phyloP scores from a whole-genome alignment of 2,113 vertebrate genomes.

The Emydura subglobosa region DNA sequence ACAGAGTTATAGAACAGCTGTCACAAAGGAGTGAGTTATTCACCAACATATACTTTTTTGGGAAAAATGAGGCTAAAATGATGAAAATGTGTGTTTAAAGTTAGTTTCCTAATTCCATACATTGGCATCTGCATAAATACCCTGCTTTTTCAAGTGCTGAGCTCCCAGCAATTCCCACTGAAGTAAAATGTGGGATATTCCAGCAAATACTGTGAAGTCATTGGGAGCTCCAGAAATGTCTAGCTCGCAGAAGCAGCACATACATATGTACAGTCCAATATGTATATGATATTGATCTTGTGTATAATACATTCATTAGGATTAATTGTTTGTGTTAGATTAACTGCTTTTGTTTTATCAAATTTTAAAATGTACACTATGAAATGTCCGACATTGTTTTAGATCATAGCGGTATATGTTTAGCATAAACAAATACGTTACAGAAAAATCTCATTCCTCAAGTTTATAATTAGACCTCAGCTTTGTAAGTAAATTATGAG shows the following conservation, averaged over 20 bases:
- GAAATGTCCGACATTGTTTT: background rate
- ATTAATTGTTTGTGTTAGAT: background rate
- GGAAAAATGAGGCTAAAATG: background rate
- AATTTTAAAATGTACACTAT: background rate
- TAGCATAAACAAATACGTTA: background rate
- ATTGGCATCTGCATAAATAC: background rate
- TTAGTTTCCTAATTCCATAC: background rate
- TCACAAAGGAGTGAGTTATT: background rate
- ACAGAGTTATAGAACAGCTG: background rate
- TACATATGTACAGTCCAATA: background rate
- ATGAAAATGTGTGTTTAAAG: background rate
- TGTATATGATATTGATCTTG: background rate
- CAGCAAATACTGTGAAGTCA: fast-evolving
- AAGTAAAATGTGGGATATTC: background rate
- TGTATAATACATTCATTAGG: background rate
- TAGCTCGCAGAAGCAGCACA: background rate
- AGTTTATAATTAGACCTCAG: constrained; percentile 12
- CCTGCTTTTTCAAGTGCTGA: background rate
- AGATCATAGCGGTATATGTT: background rate
- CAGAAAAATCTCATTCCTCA: constrained; percentile 13
- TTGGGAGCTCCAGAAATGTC: fast-evolving
- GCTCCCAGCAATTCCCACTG: background rate
- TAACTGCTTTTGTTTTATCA: background rate
- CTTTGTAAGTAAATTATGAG: constrained; percentile 45
- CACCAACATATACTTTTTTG: background rate